Conservation (phyloP, 2,888 invertebrate genomes). For the Scaptomyza caliginosa region DNA sequence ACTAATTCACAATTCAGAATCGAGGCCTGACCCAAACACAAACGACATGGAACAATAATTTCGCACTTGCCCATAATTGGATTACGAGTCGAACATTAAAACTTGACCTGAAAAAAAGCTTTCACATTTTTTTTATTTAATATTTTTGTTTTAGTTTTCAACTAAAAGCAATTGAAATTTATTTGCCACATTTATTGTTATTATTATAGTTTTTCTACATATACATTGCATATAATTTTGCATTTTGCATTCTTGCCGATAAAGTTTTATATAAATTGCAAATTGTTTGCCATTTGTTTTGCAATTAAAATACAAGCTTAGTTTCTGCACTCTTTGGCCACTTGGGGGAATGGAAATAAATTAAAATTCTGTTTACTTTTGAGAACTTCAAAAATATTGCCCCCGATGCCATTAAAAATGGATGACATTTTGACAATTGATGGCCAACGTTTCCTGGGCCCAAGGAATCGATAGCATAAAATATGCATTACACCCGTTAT, state of each 20-base stretch:
- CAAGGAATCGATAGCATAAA: constrained; percentile 75
- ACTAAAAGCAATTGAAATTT: constrained; percentile 43
- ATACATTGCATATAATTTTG: constrained; percentile 12
- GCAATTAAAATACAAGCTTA: constrained; percentile 38
- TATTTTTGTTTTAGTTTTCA: neutral
- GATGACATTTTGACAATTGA: constrained; percentile 79
- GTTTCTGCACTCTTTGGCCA: neutral
- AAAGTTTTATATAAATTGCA: constrained; percentile 56
- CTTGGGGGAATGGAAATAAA: neutral
- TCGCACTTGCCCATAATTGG: constrained; percentile 38
- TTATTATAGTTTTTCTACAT: neutral
- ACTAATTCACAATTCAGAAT: constrained; percentile 5
- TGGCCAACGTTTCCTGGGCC: constrained; percentile 44
- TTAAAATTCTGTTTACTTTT: constrained; percentile 24
- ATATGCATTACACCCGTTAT: constrained; percentile 68
- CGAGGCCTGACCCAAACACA: neutral
- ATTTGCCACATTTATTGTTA: constrained; percentile 33
- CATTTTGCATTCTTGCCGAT: constrained; percentile 9
- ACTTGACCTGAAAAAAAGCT: constrained; percentile 13
- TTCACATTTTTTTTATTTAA: neutral
- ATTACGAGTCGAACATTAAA: constrained; percentile 16
- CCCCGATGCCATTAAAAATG: constrained; percentile 61
- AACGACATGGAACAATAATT: constrained; percentile 27
- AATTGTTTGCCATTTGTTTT: constrained; percentile 41
- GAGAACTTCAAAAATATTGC: constrained; percentile 40